A percentile compares a stretch with the other conserved stretches of the same genome.
phyloP scores from a whole-genome alignment of 1,140 invertebrate species.

The Drosophila ogumai region DNA sequence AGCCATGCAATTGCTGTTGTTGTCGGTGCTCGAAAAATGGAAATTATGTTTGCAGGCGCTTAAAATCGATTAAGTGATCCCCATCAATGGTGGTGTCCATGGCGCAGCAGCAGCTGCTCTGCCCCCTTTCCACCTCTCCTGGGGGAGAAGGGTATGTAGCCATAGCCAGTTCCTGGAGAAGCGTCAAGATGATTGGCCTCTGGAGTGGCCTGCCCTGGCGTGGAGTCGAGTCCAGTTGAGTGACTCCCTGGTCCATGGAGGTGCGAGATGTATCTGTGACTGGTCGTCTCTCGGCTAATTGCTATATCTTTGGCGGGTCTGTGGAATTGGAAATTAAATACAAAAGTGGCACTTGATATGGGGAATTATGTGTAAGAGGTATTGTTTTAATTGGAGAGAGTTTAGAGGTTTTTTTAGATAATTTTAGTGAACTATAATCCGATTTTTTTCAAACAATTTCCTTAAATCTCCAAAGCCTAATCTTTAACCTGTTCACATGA shows the following conservation, averaged over 20 bases:
- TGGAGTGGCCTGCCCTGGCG: slow-evolving; percentile 1
- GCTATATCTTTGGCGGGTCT: slow-evolving; percentile 22
- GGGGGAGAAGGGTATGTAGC: slow-evolving; percentile 2
- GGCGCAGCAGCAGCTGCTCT: slow-evolving; percentile 21
- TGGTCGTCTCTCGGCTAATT: slow-evolving; percentile 13
- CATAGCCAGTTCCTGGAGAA: slow-evolving; percentile 18
- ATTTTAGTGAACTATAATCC: not conserved
- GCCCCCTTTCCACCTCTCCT: not conserved
- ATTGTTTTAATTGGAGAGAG: not conserved
- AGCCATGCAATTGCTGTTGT: slow-evolving; percentile 75
- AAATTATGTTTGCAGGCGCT: slow-evolving; percentile 72
- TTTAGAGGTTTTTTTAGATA: not conserved
- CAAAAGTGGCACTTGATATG: not conserved
- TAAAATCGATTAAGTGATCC: slow-evolving; percentile 82
- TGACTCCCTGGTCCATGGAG: slow-evolving; percentile 27
- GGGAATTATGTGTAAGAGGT: not conserved
- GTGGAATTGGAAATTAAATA: not conserved
- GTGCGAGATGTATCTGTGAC: slow-evolving; percentile 21
- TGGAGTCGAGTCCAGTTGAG: slow-evolving; percentile 12
- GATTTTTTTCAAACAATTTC: too few relatives aligned
- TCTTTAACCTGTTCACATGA: not conserved
- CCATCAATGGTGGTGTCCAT: slow-evolving; percentile 46
- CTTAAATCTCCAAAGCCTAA: not conserved
- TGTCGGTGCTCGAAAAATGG: slow-evolving; percentile 46
- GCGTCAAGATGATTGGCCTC: slow-evolving; percentile 22